Evolutionary conservation across 1,140 invertebrate species (phyloP).

Genomic region (Heterodera carotae): DNA sequence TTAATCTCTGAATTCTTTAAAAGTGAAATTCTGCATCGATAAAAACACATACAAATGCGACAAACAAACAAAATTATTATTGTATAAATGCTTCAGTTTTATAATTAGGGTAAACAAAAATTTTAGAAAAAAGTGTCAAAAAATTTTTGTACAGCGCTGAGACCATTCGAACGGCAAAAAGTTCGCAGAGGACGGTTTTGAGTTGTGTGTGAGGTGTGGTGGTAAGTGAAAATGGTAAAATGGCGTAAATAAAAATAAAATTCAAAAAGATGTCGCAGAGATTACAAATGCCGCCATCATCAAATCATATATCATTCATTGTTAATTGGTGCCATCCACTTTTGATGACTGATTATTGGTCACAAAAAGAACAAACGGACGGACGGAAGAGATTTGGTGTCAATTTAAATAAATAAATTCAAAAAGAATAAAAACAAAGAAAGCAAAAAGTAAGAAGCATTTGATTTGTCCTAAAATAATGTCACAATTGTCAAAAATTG

Average conservation of each 20-base stretch:
- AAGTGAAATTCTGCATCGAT: too few relatives aligned
- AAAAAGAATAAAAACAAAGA: not conserved
- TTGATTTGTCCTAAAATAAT: not conserved
- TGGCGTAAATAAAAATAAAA: not conserved
- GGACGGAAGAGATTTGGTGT: too few relatives aligned
- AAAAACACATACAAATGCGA: not conserved
- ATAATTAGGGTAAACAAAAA: not conserved
- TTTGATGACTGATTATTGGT: too few relatives aligned
- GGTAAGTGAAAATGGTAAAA: not conserved
- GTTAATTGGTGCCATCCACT: too few relatives aligned
- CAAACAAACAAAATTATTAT: not conserved
- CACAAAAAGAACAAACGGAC: too few relatives aligned
- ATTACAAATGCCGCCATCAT: too few relatives aligned
- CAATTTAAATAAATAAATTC: not conserved
- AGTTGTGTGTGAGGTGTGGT: not conserved
- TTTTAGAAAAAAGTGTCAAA: not conserved
- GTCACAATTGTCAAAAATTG: not conserved
- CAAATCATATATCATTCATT: too few relatives aligned
- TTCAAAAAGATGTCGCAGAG: not conserved
- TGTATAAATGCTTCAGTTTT: too few relatives aligned
- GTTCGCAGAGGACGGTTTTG: constrained; percentile 13
- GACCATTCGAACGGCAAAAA: constrained; percentile 11
- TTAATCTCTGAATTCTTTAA: too few relatives aligned
- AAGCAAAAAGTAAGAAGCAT: not conserved
- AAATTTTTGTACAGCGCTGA: constrained; percentile 9